Evolutionary conservation across 2,797 vertebrate species (phyloP).

Genomic region (Gallinago stenura): DNA sequence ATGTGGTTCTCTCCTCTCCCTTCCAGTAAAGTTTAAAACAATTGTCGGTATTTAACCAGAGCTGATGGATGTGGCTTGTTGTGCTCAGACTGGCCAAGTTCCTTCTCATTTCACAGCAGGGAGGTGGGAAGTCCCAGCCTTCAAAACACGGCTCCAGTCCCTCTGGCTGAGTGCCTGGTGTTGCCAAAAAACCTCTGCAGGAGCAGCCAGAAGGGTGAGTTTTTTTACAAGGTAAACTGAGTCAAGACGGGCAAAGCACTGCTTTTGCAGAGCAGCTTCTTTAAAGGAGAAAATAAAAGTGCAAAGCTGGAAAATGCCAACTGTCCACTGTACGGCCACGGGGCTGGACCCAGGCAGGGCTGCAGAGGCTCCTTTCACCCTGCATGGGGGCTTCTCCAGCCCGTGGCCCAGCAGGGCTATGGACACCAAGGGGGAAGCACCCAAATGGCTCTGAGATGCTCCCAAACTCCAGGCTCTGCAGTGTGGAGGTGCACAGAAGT

Average conservation of each 20-base stretch:
- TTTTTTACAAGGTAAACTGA: not conserved
- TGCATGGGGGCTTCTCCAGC: not conserved
- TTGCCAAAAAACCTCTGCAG: not conserved
- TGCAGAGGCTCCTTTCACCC: not conserved
- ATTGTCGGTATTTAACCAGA: not conserved
- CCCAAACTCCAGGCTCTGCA: no score
- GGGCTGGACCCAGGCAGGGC: not conserved
- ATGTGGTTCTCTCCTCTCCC: not conserved
- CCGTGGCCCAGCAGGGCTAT: not conserved
- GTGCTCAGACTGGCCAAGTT: not conserved
- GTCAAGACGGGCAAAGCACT: not conserved
- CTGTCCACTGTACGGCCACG: rapidly evolving
- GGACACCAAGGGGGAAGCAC: not conserved
- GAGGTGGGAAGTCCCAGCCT: not conserved
- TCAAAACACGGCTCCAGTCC: not conserved
- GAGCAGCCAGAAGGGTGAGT: not conserved
- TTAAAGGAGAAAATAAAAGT: not conserved
- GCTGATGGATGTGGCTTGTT: slow-evolving; percentile 32
- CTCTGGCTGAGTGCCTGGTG: not conserved
- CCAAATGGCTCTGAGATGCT: not conserved
- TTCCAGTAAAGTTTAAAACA: not conserved
- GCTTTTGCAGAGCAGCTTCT: not conserved
- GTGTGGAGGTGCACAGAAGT: no score
- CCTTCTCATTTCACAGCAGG: not conserved
- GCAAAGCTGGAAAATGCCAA: not conserved